A percentile compares a stretch with the other conserved stretches of the same genome.
phyloP scores from a whole-genome alignment of 92 coral and sea anemone genomes.

The Chrysogorgia sp. region DNA sequence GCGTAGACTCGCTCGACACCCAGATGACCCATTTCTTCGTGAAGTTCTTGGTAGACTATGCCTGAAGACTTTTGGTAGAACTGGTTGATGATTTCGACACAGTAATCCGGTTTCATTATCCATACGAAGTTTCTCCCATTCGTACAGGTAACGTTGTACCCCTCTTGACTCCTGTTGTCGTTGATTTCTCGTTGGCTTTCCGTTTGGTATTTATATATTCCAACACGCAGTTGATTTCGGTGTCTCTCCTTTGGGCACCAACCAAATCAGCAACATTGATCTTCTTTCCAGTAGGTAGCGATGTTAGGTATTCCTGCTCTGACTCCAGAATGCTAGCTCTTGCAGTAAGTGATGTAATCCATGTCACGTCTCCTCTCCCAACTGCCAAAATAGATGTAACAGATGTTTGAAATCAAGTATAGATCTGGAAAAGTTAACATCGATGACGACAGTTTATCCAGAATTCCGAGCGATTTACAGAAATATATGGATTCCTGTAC shows the following conservation, averaged over 20 bases:
- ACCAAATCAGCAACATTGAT: not conserved
- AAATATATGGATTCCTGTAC: too few species aligned
- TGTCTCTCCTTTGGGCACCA: constrained; percentile 26
- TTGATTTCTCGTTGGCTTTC: constrained; percentile 1
- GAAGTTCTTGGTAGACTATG: constrained; percentile 34
- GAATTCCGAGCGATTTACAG: too few species aligned
- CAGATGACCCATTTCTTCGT: constrained; percentile 42
- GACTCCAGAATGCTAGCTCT: constrained; percentile 1
- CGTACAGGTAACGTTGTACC: constrained; percentile 27
- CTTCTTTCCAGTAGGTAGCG: not conserved
- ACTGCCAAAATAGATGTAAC: constrained; percentile 25
- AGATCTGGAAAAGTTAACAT: too few species aligned
- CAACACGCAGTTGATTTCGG: constrained; percentile 16
- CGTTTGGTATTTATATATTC: constrained; percentile 9
- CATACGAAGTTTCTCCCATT: constrained; percentile 27
- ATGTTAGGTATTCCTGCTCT: constrained; percentile 10
- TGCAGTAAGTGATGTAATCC: constrained; percentile 39
- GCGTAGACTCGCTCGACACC: constrained; percentile 47
- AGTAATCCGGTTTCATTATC: constrained; percentile 35
- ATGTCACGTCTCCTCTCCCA: constrained; percentile 45
- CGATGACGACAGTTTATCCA: too few species aligned
- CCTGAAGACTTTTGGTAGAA: constrained; percentile 27
- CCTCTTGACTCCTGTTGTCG: constrained; percentile 29
- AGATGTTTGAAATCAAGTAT: constrained; percentile 36
- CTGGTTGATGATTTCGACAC: constrained; percentile 12